Evolutionary conservation across 2,797 vertebrate genomes (phyloP).

Genomic region (Enteromius radiatus): DNA sequence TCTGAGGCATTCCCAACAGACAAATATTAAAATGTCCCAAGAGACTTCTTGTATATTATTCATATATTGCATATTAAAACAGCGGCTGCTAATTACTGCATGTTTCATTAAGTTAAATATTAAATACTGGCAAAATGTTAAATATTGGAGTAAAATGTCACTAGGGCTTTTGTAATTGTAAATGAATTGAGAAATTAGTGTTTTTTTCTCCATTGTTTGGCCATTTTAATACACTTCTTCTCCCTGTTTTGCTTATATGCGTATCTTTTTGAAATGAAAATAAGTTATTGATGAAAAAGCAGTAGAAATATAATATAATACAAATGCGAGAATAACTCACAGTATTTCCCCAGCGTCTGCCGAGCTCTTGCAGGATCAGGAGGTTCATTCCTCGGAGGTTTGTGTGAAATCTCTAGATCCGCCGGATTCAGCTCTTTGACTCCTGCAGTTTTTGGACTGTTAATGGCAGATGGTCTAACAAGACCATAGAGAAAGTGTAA

Average conservation of each 20-base stretch:
- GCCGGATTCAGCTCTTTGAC: neutral
- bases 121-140: neutral
- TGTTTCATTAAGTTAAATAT: slow-evolving; percentile 2
- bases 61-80: neutral
- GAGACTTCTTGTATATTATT: neutral
- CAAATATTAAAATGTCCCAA: neutral
- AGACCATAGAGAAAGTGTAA: neutral
- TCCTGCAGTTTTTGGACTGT: neutral
- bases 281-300: neutral
- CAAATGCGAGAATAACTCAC: neutral
- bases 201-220: neutral
- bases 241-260: neutral
- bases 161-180: neutral
- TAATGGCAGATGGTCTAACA: neutral
- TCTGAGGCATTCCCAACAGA: neutral
- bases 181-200: neutral
- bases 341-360: neutral
- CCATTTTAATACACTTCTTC: neutral
- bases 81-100: neutral
- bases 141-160: neutral
- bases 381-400: neutral
- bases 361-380: neutral
- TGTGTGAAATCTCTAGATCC: neutral
- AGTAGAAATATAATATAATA: neutral
- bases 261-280: neutral